Percentiles rank a stretch among this genome's conserved stretches.
Conservation (phyloP, 2,797 vertebrate species). For the Neopelma chrysocephalum region DNA sequence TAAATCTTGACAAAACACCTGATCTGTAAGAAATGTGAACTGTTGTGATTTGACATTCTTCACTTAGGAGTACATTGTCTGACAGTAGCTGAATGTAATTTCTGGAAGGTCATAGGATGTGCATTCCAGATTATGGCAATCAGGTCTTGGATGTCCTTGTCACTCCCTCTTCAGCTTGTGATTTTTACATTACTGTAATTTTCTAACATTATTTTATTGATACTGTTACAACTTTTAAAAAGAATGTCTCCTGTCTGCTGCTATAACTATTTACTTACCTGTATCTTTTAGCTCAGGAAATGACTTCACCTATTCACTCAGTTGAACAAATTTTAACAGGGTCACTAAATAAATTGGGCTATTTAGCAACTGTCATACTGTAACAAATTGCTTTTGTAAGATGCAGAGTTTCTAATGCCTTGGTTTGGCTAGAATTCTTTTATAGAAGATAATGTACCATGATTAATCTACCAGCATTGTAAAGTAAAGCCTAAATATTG, state of each 20-base stretch:
- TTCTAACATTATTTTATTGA: slow-evolving; percentile 73
- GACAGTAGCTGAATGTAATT: slow-evolving; percentile 73
- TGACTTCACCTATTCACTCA: slow-evolving; percentile 71
- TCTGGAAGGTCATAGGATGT: slow-evolving; percentile 56
- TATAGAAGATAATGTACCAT: slow-evolving; percentile 33
- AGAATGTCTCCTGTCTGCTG: slow-evolving; percentile 76
- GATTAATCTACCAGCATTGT: slow-evolving; percentile 35
- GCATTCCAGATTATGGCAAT: slow-evolving; percentile 61
- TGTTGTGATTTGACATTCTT: slow-evolving; percentile 46
- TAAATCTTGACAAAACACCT: slow-evolving; percentile 14
- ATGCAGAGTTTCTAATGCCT: slow-evolving; percentile 56
- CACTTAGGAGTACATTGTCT: slow-evolving; percentile 52
- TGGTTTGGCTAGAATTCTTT: slow-evolving; percentile 56
- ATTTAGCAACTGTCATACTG: slow-evolving; percentile 63
- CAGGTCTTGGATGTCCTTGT: slow-evolving; percentile 49
- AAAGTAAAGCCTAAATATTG: slow-evolving; percentile 22
- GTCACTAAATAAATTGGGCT: slow-evolving; percentile 68
- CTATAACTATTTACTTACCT: slow-evolving; percentile 75
- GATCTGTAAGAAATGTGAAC: slow-evolving; percentile 48
- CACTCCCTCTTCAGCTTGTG: slow-evolving; percentile 39
- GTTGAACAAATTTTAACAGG: slow-evolving; percentile 71
- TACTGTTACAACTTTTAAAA: slow-evolving; percentile 65
- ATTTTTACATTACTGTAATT: slow-evolving; percentile 65
- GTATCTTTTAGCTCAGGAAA: slow-evolving; percentile 83
- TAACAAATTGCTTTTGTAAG: slow-evolving; percentile 66